A percentile compares a stretch with the other conserved stretches of the same genome.
These are phyloP conservation scores for Semnopithecus entellus DNA, from an alignment of 2,113 vertebrate genomes.

Conservation along the genomic window DNA sequence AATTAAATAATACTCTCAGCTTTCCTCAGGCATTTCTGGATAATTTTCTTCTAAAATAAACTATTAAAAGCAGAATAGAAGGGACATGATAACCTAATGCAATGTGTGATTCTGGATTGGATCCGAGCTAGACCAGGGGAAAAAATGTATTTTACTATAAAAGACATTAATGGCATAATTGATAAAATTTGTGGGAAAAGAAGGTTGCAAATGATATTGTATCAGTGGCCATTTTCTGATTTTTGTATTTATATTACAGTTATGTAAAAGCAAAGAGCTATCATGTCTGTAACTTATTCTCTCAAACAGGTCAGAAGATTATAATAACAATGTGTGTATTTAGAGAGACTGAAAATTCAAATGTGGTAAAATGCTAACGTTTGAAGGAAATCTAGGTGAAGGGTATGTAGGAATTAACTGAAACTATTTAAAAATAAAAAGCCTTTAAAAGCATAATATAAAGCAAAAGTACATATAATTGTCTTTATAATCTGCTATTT, in stretches of 20 bases:
- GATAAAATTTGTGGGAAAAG: not conserved
- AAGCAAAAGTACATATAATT: not conserved
- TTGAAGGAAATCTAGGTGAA: not conserved
- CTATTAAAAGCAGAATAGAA: conserved; percentile 2
- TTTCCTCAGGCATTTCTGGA: not conserved
- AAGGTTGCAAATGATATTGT: not conserved
- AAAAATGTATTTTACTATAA: not conserved
- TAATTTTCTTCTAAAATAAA: conserved; percentile 22
- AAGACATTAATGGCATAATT: not conserved
- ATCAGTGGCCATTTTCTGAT: not conserved
- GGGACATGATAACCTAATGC: not conserved
- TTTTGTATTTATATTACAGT: not conserved
- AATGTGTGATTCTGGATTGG: not conserved
- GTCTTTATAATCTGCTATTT: not conserved
- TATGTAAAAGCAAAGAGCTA: not conserved
- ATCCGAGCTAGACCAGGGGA: not conserved
- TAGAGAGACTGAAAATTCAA: not conserved
- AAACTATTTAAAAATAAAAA: conserved; percentile 20
- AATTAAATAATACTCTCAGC: not conserved
- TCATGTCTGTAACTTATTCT: not conserved
- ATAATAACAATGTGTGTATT: not conserved
- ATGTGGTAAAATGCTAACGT: not conserved
- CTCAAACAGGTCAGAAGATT: not conserved
- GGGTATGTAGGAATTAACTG: not conserved
- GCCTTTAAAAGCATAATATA: not conserved